phyloP scores from a whole-genome alignment of 2,888 invertebrate species.

The Crossocerus cetratus region DNA sequence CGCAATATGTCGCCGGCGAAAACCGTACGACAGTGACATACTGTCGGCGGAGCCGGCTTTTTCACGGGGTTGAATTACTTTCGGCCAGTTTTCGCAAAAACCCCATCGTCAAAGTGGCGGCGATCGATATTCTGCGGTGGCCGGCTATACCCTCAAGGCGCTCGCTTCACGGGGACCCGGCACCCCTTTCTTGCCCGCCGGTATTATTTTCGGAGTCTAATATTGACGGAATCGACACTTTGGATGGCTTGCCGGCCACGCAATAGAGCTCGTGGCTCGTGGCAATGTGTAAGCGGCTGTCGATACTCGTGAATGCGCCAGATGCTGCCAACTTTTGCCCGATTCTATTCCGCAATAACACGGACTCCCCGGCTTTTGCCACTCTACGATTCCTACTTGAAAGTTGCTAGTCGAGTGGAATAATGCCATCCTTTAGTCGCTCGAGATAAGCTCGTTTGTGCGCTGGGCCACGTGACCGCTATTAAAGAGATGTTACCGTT shows the following conservation, averaged over 20 bases:
- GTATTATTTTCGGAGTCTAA: constrained; percentile 1
- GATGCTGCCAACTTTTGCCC: not conserved
- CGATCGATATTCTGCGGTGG: not conserved
- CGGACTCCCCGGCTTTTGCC: too few species aligned
- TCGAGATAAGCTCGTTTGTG: too few species aligned
- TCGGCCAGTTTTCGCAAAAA: constrained; percentile 2
- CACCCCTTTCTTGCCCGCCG: not conserved
- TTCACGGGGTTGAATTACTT: not conserved
- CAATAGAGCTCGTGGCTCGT: not conserved
- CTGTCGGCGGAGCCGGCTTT: not conserved
- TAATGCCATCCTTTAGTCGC: too few species aligned
- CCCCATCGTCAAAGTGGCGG: not conserved
- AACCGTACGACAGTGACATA: not conserved
- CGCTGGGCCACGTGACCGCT: too few species aligned
- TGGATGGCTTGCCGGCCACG: not conserved
- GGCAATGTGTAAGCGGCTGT: not conserved
- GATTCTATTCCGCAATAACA: too few species aligned
- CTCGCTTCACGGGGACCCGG: not conserved
- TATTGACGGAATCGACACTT: constrained; percentile 12
- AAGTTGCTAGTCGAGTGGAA: too few species aligned
- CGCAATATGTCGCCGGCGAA: not conserved
- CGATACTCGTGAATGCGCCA: not conserved
- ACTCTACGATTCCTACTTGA: too few species aligned
- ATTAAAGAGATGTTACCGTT: too few species aligned
- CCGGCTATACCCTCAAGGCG: not conserved